Base-by-base conservation (phyloP, 2,888 invertebrate species). In the Operophtera brumata region DNA sequence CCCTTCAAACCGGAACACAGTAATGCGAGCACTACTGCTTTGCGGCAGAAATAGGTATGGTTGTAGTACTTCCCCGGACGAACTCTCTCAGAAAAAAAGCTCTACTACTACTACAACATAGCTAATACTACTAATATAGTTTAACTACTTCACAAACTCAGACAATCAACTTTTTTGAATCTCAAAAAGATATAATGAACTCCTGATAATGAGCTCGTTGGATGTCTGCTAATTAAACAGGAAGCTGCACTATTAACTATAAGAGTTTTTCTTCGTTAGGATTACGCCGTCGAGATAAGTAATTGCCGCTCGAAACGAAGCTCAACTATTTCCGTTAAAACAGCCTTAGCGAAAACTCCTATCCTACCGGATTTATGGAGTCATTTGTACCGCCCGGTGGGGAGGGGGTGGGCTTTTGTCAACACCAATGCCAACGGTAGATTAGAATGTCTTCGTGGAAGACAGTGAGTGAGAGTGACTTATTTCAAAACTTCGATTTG, bases 191-290 rank as follows among this genome's bases (percentile, higher is more conserved):
- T 69, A 48, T 66, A 71, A 74, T 67, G 64, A 74, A 77, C 73
- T 73, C 69, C 67, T 75, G 76, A 80, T 77, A 77, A 77, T 69
- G 69, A 71, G 65, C 48, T 43, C 60, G 64, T 60, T 69, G 76
- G 75, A 81, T 77, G 78, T 67, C 68, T 71, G 72, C 79, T 85
- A 86, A 86, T 86, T 80, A 86, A 84, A 82, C 83, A 77, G 69
- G 75, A 72, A 75, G 78, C 80, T 80, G 78, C 75, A 80, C 82
- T 86, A 85, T 87, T 86, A 85, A 87, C 86, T 84, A 85, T 76
- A 68, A 57, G 79, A 80, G 79, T 83, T 87, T 86, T 86, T 84
- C 81, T 79, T 74, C 80, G 75, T 78, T 78, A 71, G 79, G 80
- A 83, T 83, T 83, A 85, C 70, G 67, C 62, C 66, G 71, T 61